These are phyloP conservation scores for Melanotaenia pygmaea DNA, from an alignment of 2,797 vertebrate species.

Conservation along the genomic window DNA sequence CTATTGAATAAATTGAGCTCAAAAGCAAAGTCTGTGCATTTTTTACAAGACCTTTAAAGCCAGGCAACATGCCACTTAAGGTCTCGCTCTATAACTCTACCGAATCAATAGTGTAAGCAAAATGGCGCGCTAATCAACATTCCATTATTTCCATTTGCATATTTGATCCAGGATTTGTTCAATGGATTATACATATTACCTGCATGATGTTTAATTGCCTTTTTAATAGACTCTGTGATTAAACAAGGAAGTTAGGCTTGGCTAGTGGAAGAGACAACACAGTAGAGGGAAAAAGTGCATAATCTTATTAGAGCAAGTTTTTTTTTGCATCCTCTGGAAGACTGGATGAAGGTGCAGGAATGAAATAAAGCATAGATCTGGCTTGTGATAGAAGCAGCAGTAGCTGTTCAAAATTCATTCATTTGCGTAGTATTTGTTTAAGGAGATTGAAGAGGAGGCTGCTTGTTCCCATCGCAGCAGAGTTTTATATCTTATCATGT, in stretches of 20 bases:
- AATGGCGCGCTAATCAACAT: constrained; percentile 76
- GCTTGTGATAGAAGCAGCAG: constrained; percentile 63
- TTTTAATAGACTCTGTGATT: constrained; percentile 83
- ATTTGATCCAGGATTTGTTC: constrained; percentile 81
- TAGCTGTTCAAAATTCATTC: constrained; percentile 82
- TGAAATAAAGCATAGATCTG: constrained; percentile 75
- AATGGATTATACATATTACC: constrained; percentile 84
- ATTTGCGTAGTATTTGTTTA: constrained; percentile 84
- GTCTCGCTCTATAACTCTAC: constrained; percentile 53
- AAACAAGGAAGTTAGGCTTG: constrained; percentile 68
- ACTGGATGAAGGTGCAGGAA: constrained; percentile 50
- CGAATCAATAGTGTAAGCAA: constrained; percentile 75
- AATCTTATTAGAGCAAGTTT: constrained; percentile 72
- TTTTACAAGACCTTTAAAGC: constrained; percentile 27
- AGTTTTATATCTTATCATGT: constrained; percentile 82
- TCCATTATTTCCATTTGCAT: constrained; percentile 78
- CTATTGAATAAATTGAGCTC: constrained; percentile 29
- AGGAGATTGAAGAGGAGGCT: constrained; percentile 80
- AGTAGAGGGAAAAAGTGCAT: constrained; percentile 26
- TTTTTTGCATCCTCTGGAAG: constrained; percentile 57
- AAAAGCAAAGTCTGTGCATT: constrained; percentile 27
- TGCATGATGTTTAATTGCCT: constrained; percentile 83
- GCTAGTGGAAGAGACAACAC: constrained; percentile 45
- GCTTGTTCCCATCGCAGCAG: constrained; percentile 66
- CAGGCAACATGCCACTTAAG: constrained; percentile 49